A percentile compares a stretch with the other conserved stretches of the same genome.
Conservation (phyloP, 2,888 invertebrate species). For the Tetanocera ferruginea region DNA sequence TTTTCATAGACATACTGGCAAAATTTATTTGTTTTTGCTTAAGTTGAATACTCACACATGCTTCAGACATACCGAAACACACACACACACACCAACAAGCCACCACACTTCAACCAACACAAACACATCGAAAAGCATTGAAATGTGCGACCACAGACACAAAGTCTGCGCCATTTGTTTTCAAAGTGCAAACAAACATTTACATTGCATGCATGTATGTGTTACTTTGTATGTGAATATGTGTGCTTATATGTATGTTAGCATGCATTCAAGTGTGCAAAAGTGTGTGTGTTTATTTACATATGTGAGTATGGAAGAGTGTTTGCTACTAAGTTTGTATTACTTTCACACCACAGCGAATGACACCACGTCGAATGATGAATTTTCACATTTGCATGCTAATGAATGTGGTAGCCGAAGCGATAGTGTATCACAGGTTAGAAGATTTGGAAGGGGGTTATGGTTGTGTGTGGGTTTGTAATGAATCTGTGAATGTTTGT, state of each 20-base stretch:
- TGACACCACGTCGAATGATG: conserved; percentile 17
- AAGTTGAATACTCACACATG: too few species aligned
- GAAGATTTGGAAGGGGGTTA: too few species aligned
- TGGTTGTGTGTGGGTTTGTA: background rate
- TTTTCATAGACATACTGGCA: too few species aligned
- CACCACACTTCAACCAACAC: background rate
- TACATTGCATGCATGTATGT: too few species aligned
- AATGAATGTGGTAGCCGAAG: conserved; percentile 10
- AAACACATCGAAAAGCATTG: background rate
- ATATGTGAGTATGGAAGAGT: background rate
- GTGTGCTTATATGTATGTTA: background rate
- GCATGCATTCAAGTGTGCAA: background rate
- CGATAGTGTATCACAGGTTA: conserved; percentile 1
- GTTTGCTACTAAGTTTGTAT: background rate
- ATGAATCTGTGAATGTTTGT: background rate
- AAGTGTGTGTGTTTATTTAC: background rate
- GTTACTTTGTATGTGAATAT: background rate
- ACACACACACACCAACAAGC: too few species aligned
- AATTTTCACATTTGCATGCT: conserved; percentile 24
- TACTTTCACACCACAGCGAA: conserved; percentile 8
- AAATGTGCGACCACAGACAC: background rate
- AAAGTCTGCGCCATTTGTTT: conserved; percentile 1
- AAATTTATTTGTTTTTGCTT: too few species aligned
- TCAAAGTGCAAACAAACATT: background rate
- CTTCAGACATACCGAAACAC: too few species aligned